A percentile compares a stretch with the other conserved stretches of the same genome.
phyloP scores from a whole-genome alignment of 2,797 vertebrate species.

The Pseudochaenichthys georgianus region DNA sequence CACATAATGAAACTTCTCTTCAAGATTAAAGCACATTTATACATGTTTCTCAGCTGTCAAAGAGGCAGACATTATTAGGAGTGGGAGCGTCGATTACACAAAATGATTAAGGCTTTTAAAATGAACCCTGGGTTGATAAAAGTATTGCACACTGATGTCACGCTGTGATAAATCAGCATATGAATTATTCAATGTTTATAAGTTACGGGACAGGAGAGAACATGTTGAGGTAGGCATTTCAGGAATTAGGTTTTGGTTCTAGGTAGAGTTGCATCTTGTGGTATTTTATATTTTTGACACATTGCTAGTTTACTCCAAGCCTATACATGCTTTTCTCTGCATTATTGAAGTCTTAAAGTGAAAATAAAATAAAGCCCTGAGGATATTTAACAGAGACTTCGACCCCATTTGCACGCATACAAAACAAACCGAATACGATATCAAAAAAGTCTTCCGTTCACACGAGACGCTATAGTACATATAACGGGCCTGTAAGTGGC shows the following conservation, averaged over 20 bases:
- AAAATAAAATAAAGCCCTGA: not conserved
- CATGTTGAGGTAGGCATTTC: not conserved
- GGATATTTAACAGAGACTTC: not conserved
- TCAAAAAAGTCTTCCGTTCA: too few relatives aligned
- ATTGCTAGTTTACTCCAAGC: not conserved
- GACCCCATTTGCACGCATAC: too few relatives aligned
- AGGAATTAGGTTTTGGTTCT: not conserved
- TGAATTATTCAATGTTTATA: not conserved
- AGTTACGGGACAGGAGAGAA: slow-evolving; percentile 6
- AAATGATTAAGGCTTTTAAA: not conserved
- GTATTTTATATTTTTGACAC: not conserved
- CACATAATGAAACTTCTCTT: not conserved
- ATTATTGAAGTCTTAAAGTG: not conserved
- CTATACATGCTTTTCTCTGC: not conserved
- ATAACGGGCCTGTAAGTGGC: too few relatives aligned
- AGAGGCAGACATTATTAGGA: not conserved
- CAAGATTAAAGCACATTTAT: too few relatives aligned
- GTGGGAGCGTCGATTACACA: not conserved
- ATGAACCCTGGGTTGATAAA: slow-evolving; percentile 4
- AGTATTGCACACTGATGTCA: not conserved
- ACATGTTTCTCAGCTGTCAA: slow-evolving; percentile 5
- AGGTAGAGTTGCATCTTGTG: not conserved
- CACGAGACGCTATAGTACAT: too few relatives aligned
- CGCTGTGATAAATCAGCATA: not conserved
- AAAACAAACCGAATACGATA: too few relatives aligned